Evolutionary conservation across 2,888 invertebrate species (phyloP).

Genomic region (Drosophila yooni): DNA sequence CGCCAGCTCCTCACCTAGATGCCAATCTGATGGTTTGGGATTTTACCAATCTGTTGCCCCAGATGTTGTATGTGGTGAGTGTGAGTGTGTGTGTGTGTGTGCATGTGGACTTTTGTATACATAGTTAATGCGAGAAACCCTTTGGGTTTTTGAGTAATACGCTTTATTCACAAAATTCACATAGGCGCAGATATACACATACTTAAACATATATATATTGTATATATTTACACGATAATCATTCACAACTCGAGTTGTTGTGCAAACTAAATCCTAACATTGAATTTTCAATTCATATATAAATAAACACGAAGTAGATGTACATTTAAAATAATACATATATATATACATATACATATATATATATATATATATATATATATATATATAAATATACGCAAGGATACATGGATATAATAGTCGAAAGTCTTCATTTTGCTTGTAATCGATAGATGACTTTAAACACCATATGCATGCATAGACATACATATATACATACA

Average conservation of each 20-base stretch:
- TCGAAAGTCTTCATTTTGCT: constrained; percentile 60
- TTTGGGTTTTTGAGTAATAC: constrained; percentile 54
- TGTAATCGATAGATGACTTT: constrained; percentile 38
- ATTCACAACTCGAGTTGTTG: constrained; percentile 31
- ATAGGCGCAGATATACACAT: constrained; percentile 37
- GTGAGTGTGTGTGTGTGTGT: neutral
- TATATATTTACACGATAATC: constrained; percentile 29
- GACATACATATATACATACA: constrained; percentile 1
- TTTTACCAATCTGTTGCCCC: constrained; percentile 57
- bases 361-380: neutral
- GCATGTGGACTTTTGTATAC: neutral
- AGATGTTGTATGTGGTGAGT: neutral
- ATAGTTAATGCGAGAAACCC: constrained; percentile 20
- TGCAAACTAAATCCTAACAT: constrained; percentile 11
- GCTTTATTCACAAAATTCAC: constrained; percentile 69
- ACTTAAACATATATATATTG: constrained; percentile 29
- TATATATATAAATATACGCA: constrained; percentile 14
- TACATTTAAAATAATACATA: constrained; percentile 20
- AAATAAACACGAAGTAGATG: constrained; percentile 4
- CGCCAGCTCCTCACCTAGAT: constrained; percentile 32
- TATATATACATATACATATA: constrained; percentile 1
- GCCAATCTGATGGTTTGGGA: constrained; percentile 36
- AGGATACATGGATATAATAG: constrained; percentile 18
- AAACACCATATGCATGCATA: constrained; percentile 9
- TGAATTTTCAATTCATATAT: constrained; percentile 17